Evolutionary conservation across 2,797 vertebrate species (phyloP).

Genomic region (Mormyrops boulengeri): DNA sequence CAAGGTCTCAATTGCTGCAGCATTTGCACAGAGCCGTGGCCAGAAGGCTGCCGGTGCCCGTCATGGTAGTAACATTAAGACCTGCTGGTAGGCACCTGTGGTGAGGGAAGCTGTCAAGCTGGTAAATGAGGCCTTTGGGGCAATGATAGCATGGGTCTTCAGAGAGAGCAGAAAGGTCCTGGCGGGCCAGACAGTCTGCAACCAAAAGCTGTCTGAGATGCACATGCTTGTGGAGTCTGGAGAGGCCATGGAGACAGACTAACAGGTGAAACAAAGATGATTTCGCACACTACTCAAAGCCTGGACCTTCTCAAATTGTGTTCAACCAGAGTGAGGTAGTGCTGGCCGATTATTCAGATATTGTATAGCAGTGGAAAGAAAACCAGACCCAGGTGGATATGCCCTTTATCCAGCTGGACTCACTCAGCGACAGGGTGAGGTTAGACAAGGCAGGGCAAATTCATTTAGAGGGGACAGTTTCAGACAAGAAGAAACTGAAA

Average conservation of each 20-base stretch:
- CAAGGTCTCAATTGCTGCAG: neutral
- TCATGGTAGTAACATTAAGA: constrained; percentile 7
- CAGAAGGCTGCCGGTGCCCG: neutral
- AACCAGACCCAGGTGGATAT: neutral
- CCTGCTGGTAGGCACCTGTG: neutral
- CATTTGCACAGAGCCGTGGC: neutral
- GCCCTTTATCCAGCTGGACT: neutral
- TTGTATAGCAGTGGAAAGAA: neutral
- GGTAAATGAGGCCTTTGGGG: neutral
- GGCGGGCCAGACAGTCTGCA: neutral
- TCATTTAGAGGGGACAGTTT: neutral
- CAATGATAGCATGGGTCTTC: neutral
- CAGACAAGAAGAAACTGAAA: neutral
- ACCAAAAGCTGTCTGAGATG: neutral
- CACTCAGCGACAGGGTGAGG: neutral
- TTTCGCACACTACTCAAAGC: neutral
- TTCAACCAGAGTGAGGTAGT: neutral
- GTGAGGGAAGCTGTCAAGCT: constrained; percentile 5
- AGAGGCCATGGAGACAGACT: neutral
- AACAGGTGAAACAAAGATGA: neutral
- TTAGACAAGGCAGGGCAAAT: neutral
- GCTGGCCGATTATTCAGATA: neutral
- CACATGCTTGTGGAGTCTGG: neutral
- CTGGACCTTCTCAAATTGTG: neutral
- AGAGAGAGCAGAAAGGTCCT: neutral